Evolutionary conservation across 1,140 invertebrate species (phyloP), one percentile per base, ranked within the genome.

Genomic region (Trichonephila inaurata): DNA sequence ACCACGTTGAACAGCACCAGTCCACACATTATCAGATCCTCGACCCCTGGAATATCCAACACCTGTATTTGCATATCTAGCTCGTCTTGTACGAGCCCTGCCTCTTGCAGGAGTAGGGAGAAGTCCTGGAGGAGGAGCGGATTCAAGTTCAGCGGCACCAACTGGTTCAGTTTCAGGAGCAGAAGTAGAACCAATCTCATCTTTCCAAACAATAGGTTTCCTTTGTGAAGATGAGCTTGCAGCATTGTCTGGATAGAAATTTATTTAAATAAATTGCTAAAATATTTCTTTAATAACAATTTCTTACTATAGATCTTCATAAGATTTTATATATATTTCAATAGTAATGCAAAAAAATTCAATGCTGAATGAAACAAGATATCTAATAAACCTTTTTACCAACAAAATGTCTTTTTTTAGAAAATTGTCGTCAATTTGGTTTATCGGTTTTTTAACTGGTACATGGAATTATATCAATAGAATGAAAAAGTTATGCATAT

Each of bases 181-280:
- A 24, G 89, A 5, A 21, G 90, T 1, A 1, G 44, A 60, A 0
- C 44, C 81, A 19, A 2, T 64, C 18, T 83, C 16, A 66, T 91
- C 81, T 16, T 64, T 91, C 90, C 90, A 91, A 6, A 91, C 77
- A 3, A 91, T 91, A 2, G 90, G 90, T 51, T 91, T 91, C 24
- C 90, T 58, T 66, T 83, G 90, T 21, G 81, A 24, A 51, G 69
- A 24, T 44, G 33, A 0, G 12, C 7, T 24, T 24, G 60, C 21
- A 60, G 81, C 19, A 51, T 24, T 33, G n/a, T 62, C 81, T 83
- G 64, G n/a, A 69, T n/a, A 64, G 10, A 91, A 24, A 69, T 72
- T 14, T 51, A 44, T 40, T 69, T 7, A 19, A 19, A 40, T 6
- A 89, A 33, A 72, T 51, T n/a, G 18, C 24, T n/a, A 28, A 18